Percentiles rank a stretch among this genome's conserved stretches.
These are phyloP conservation scores for Polydrusus cervinus DNA, from an alignment of 2,888 invertebrate genomes.

Conservation along the genomic window DNA sequence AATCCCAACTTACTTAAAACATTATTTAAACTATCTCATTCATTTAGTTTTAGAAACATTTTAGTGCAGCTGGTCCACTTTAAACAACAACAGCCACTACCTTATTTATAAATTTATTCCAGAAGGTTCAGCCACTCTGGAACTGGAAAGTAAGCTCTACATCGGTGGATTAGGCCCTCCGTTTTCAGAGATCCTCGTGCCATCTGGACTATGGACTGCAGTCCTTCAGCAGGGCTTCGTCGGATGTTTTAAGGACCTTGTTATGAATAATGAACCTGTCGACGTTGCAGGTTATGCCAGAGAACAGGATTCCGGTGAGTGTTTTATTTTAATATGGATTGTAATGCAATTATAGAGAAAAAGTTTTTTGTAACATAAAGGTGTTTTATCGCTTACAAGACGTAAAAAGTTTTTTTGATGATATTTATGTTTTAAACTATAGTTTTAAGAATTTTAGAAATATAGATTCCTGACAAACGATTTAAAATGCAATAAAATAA, in stretches of 20 bases:
- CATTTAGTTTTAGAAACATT: too few species aligned
- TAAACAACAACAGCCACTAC: not conserved
- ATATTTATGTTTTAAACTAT: too few species aligned
- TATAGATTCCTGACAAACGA: too few species aligned
- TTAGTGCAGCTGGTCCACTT: not conserved
- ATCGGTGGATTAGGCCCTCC: slow-evolving; percentile 91
- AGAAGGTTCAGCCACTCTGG: slow-evolving; percentile 91
- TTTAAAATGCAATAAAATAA: too few species aligned
- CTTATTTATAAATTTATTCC: slow-evolving; percentile 57
- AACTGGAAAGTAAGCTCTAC: slow-evolving; percentile 90
- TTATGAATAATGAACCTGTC: slow-evolving; percentile 89
- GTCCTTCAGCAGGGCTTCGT: slow-evolving; percentile 93
- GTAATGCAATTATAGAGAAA: too few species aligned
- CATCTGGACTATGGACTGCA: slow-evolving; percentile 93
- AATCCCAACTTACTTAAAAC: too few species aligned
- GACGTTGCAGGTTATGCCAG: slow-evolving; percentile 92
- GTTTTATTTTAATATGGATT: not conserved
- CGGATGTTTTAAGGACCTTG: slow-evolving; percentile 93
- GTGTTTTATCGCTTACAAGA: too few species aligned
- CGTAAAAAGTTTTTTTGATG: too few species aligned
- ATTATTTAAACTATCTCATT: too few species aligned
- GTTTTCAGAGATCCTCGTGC: slow-evolving; percentile 84
- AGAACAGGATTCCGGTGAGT: slow-evolving; percentile 90
- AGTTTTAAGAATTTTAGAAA: too few species aligned
- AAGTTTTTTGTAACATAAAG: too few species aligned